Base-by-base conservation (phyloP, 1,140 invertebrate genomes). In the Drosophila kanapiae region DNA sequence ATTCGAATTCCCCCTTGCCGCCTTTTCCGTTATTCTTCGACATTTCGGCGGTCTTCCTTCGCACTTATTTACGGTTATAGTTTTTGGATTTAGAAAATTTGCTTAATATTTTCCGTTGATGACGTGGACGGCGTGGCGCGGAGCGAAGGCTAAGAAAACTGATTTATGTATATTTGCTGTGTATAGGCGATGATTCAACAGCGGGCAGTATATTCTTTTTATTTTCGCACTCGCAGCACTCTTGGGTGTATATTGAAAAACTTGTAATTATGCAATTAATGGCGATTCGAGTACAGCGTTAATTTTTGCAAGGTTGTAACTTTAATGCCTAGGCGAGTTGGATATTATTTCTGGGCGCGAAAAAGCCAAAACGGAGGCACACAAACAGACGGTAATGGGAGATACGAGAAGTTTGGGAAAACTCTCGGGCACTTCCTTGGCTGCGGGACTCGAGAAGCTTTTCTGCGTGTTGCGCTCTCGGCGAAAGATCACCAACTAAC, bases 1-100 rank as follows among this genome's bases (percentile, higher is more conserved):
- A 95, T 53, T 93, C 92, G 71, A 94, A 94, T 78, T 94, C 93
- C 63, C 93, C 92, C 27, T 80, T 80, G 43, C 45, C 76, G 42
- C 40, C 53, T 61, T 91, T 87, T 76, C 79, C 87, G 74, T 84
- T 91, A 56, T 90, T 92, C 71, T 92, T 92, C 53, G 91, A 90
- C 91, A 92, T 92, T 75, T 78, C 86, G 61, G 45, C 60, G 61
- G 56, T 81, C 27, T 67, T 70, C 61, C 33, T 53, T 60, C 7
- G 35, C 48, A 68, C 42, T 68, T 48, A 18, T 51, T 71, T 65
- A 64, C 69, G 59, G 61, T 71, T 62, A 59, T 18, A 49, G 35
- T 31, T 68, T 37, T 72, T 18, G 38, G 43, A 56, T 78, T 51
- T 51, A 13, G 42, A 71, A 77, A 77, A 82, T 64, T 62, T 54